Evolutionary conservation across 2,797 vertebrate species (phyloP).

Genomic region (Malacoraja senta): DNA sequence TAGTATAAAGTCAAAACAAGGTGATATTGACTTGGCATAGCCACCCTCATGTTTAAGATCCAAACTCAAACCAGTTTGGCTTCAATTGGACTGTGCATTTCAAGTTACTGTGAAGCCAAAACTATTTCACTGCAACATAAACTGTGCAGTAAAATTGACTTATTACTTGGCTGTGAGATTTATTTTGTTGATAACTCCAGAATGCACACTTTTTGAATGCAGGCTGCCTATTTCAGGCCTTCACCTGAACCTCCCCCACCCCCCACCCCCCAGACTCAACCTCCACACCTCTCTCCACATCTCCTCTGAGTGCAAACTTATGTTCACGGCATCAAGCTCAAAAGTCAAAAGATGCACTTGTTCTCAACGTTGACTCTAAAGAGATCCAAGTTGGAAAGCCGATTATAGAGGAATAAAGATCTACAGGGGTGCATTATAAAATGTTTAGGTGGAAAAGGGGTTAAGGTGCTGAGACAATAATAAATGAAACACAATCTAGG

Average conservation of each 20-base stretch:
- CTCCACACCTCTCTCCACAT: not conserved
- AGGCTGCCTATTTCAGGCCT: not conserved
- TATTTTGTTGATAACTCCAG: constrained; percentile 18
- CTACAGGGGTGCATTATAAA: not conserved
- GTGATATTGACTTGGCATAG: not conserved
- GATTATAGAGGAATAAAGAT: not conserved
- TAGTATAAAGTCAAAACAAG: not conserved
- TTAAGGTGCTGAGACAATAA: constrained; percentile 45
- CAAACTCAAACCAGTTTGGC: not conserved
- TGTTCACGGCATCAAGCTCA: not conserved
- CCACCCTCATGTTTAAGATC: not conserved
- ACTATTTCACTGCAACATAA: not conserved
- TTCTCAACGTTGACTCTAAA: not conserved
- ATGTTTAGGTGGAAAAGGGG: constrained; percentile 41
- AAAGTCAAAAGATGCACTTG: not conserved
- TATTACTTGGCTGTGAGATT: constrained; percentile 4
- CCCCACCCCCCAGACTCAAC: not conserved
- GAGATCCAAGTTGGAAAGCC: not conserved
- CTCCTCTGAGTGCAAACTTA: not conserved
- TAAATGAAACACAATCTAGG: constrained; percentile 46
- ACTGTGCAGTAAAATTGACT: constrained; percentile 20
- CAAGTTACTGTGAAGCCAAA: constrained; percentile 7
- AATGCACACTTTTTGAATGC: not conserved
- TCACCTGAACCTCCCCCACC: not conserved
- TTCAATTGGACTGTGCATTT: not conserved